Evolutionary conservation across 2,888 invertebrate species (phyloP).

Genomic region (Electrophaes corylata): DNA sequence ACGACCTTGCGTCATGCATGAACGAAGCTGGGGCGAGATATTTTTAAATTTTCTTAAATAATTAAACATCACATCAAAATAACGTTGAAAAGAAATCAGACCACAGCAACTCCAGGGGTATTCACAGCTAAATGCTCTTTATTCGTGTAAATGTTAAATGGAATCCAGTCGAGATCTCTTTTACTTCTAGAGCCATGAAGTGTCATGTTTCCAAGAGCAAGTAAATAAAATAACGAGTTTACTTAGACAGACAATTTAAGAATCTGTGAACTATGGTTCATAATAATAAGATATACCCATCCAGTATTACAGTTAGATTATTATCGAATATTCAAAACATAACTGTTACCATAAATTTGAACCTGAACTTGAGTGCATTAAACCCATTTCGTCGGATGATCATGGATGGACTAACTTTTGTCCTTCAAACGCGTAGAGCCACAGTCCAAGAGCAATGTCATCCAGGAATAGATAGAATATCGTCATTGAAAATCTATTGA

Average conservation of each 20-base stretch:
- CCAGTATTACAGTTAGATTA: too few relatives aligned
- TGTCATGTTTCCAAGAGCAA: too few relatives aligned
- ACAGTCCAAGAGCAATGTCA: conserved; percentile 74
- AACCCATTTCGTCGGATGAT: conserved; percentile 18
- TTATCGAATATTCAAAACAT: too few relatives aligned
- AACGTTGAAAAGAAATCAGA: conserved; percentile 12
- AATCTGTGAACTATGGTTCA: too few relatives aligned
- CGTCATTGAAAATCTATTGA: conserved; percentile 67
- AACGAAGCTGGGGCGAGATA: conserved; percentile 24
- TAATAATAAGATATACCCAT: too few relatives aligned
- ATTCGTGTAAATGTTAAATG: background rate
- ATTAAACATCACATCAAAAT: conserved; percentile 20
- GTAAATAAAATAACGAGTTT: too few relatives aligned
- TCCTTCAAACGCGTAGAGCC: conserved; percentile 39
- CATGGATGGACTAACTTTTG: conserved; percentile 25
- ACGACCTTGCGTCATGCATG: conserved; percentile 31
- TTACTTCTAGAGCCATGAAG: too few relatives aligned
- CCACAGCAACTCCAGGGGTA: background rate
- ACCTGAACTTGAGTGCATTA: conserved; percentile 18
- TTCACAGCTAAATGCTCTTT: background rate
- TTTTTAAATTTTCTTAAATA: conserved; percentile 35
- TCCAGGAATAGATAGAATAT: conserved; percentile 67
- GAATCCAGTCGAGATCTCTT: too few relatives aligned
- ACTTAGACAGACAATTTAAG: too few relatives aligned
- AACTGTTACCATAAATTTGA: background rate